A percentile compares a stretch with the other conserved stretches of the same genome.
Evolutionary conservation across 92 coral and sea anemone species (phyloP).

Genomic region (Umimayanthus kanabou): DNA sequence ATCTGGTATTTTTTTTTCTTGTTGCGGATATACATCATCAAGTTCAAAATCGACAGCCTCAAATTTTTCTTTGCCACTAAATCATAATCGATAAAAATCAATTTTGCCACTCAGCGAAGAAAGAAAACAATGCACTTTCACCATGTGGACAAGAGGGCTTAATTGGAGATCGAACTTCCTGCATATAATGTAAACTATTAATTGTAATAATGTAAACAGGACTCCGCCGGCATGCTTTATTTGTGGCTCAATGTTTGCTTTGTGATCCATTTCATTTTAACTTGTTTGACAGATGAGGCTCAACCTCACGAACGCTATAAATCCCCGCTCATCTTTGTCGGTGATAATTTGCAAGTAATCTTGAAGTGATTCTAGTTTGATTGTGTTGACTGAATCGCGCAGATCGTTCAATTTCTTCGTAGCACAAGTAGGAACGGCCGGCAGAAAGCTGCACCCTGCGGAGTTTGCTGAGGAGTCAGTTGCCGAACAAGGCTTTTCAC

Average conservation of each 20-base stretch:
- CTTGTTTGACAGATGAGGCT: constrained; percentile 30
- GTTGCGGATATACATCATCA: not conserved
- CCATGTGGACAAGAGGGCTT: constrained; percentile 16
- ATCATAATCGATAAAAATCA: constrained; percentile 10
- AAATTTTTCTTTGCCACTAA: not conserved
- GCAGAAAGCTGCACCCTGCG: not conserved
- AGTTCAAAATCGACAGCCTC: not conserved
- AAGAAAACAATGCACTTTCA: constrained; percentile 11
- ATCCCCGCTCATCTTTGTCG: constrained; percentile 17
- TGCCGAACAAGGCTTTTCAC: not conserved
- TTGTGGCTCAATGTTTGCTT: constrained; percentile 7
- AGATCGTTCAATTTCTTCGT: not conserved
- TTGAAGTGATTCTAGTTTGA: constrained; percentile 1
- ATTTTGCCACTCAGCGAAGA: constrained; percentile 8
- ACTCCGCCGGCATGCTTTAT: constrained; percentile 26
- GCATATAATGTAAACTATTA: constrained; percentile 18
- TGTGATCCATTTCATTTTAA: constrained; percentile 3
- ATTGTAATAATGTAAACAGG: constrained; percentile 5
- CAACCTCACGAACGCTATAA: constrained; percentile 22
- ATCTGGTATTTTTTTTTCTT: not conserved
- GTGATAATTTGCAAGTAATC: constrained; percentile 17
- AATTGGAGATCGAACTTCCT: constrained; percentile 24
- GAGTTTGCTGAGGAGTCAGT: not conserved
- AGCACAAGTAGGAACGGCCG: not conserved
- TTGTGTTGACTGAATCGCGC: not conserved